Evolutionary conservation across 2,888 invertebrate species (phyloP).

Genomic region (Gonocerus acuteangulatus): DNA sequence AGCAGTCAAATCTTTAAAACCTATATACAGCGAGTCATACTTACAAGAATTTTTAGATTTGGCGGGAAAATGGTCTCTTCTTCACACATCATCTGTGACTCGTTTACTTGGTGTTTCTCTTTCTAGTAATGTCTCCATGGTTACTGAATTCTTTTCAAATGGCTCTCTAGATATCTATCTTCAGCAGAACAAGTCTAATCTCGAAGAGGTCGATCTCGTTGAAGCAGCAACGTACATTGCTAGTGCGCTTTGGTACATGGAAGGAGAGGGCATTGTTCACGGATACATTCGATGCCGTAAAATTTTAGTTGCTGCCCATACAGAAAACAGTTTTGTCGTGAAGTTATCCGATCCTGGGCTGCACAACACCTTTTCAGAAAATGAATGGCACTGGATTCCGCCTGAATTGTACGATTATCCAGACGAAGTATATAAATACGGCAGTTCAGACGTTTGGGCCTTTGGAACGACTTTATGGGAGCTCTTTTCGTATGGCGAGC

Average conservation of each 20-base stretch:
- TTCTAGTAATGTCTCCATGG: constrained; percentile 67
- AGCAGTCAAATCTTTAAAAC: constrained; percentile 69
- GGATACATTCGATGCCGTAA: constrained; percentile 77
- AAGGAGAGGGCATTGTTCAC: constrained; percentile 73
- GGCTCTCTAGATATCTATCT: constrained; percentile 72
- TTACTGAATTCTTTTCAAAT: constrained; percentile 68
- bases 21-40: constrained; percentile 41
- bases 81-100: constrained; percentile 68
- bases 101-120: constrained; percentile 70
- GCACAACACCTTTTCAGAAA: constrained; percentile 50
- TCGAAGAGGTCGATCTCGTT: constrained; percentile 57
- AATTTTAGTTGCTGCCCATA: constrained; percentile 67
- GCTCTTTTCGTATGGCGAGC: constrained; percentile 70
- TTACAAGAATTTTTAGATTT: constrained; percentile 65
- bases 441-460: constrained; percentile 81
- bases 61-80: constrained; percentile 68
- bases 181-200: constrained; percentile 44
- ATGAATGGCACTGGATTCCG: constrained; percentile 82
- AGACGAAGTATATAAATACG: constrained; percentile 57
- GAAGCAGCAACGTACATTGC: constrained; percentile 75
- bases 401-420: constrained; percentile 66
- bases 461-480: constrained; percentile 89
- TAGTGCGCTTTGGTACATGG: constrained; percentile 76
- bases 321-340: constrained; percentile 60
- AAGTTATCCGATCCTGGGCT: constrained; percentile 80